Base-by-base conservation (phyloP, 2,113 vertebrate genomes). In the Oncorhynchus kisutch region DNA sequence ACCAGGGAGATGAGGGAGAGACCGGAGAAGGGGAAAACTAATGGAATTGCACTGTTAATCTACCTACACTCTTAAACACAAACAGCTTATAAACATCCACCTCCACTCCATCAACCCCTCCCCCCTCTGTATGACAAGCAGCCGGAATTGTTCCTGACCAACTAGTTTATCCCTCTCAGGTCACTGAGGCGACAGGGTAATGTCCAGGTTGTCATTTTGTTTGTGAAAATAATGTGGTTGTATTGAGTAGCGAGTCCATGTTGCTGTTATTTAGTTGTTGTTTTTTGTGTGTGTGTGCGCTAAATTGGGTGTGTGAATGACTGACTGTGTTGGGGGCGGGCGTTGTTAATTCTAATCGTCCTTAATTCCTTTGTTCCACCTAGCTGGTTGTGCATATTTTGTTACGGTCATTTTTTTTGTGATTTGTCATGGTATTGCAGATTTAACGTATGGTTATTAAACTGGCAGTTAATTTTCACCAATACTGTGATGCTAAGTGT, bases 1-100 rank as follows among this genome's bases (percentile, higher is more conserved):
- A 97, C 94, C 96, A 97, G 93, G 95, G 94, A 86, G 98, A 99
- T n/a, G 98, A 99, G 91, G 95, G 91, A 90, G 97, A 98, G 24
- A 93, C 95, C 81, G 96, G 95, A 84, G 98, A 98, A 72, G 97
- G 95, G 91, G 97, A 98, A 88, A 98, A 99, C 95, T 99, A 97
- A 97, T 91, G 92, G 91, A 94, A 79, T 92, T 88, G 89, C 89
- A 93, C 94, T 95, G 81, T 94, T 91, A 95, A 94, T 94, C 94
- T 94, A 94, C 90, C 95, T 94, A 95, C 96, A 96, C 96, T 96
- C 94, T 95, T 94, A 93, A 91, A 92, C 91, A 91, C 92, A 95
- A 92, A 96, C 90, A 88, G 92, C 91, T 93, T 93, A 93, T 91
- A 90, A 91, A 88, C 90, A 89, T 90, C 86, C 88, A 48, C 88